Evolutionary conservation across 2,113 vertebrate genomes (phyloP).

Genomic region (Larimichthys polyactis): DNA sequence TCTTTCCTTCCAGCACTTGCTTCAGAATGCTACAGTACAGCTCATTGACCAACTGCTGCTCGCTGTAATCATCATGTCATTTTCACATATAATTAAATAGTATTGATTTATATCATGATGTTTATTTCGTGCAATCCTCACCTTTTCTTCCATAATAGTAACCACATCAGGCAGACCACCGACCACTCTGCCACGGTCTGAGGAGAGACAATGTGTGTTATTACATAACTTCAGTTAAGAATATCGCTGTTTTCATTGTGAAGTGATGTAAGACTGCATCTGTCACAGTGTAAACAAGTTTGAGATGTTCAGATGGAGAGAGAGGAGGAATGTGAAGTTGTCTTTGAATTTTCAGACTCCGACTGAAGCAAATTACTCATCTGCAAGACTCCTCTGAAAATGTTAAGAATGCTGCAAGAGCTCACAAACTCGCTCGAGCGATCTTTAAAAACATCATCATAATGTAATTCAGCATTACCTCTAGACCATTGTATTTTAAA

Average conservation of each 20-base stretch:
- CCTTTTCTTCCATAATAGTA: conserved; percentile 99
- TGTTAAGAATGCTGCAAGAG: background rate
- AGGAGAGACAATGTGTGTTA: conserved; percentile 10
- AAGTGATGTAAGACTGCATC: background rate
- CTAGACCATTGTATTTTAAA: too few relatives aligned
- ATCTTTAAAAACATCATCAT: background rate
- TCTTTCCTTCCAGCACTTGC: background rate
- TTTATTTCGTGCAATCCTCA: conserved; percentile 70
- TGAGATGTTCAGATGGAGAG: background rate
- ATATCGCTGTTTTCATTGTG: background rate
- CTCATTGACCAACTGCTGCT: background rate
- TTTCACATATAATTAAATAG: background rate
- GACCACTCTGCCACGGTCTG: conserved; percentile 96
- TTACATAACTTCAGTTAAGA: background rate
- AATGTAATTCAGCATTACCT: background rate
- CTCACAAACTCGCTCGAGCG: too few relatives aligned
- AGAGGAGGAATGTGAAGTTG: background rate
- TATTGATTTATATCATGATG: background rate
- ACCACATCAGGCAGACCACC: conserved; percentile 97
- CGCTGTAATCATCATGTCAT: background rate
- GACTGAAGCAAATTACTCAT: background rate
- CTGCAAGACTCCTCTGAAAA: background rate
- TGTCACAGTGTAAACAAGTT: background rate
- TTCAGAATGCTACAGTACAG: conserved; percentile 17
- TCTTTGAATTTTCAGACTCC: conserved; percentile 6